Base-by-base conservation (phyloP, 2,113 vertebrate species). In the Sclerurus mexicanus region DNA sequence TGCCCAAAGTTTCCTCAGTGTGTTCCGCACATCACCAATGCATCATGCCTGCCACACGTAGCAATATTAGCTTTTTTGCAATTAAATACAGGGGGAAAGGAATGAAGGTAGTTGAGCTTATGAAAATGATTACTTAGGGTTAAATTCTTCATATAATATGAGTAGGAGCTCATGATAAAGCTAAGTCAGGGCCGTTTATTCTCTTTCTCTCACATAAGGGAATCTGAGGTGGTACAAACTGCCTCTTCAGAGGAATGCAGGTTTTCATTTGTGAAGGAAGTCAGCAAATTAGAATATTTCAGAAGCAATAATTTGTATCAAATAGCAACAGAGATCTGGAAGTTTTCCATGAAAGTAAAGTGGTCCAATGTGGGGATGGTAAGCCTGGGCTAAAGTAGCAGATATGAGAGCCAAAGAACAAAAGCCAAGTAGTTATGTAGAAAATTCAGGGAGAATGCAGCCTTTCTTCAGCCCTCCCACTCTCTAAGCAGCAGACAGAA, bases 401-500 rank as follows among this genome's bases (percentile, higher is more conserved):
- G 53, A 62, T 35, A 30, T 76, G 17, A 46, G 69, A 93, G 85
- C 52, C 86, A 93, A 83, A 53, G 55, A 95, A 64, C 39, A 93
- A 82, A 94, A 89, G 75, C 68, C 85, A 94, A 92, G 24, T 27
- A 77, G 83, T 95, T 71, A 31, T 92, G 78, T 78, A 94, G 85
- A 87, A 90, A 89, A 94, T 52, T 13, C 12, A 33, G 47, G 64
- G 19, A 77, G 35, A 91, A 69, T 82, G 21, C 55, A 91, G 83
- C 37, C 49, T 95, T 95, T 93, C 76, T 50, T 88, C 82, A 95
- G 20, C 90, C 72, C 42, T 93, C 60, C 62, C 19, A 18, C 42
- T 90, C 66, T 93, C 24, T 80, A 63, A 96, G 89, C 72, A 82
- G 71, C 71, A 92, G 67, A 60, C 47, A 40, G 11, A 33, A 50